These are phyloP conservation scores for Vulpes lagopus DNA, from an alignment of 2,113 vertebrate species.

Conservation along the genomic window DNA sequence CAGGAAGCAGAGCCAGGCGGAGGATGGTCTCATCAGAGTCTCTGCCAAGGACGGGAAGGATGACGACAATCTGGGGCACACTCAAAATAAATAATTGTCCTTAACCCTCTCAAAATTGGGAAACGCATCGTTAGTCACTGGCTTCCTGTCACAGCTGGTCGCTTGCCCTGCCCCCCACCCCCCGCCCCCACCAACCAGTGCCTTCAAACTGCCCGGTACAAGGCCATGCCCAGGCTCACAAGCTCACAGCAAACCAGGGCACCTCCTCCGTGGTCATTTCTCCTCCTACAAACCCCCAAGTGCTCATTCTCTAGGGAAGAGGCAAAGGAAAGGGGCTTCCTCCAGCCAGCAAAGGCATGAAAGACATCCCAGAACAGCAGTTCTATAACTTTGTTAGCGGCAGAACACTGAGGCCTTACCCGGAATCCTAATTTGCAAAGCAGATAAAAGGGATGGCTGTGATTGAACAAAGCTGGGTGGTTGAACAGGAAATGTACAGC, in stretches of 20 bases:
- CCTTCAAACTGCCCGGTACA: accelerated
- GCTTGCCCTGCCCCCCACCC: background rate
- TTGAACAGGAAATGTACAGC: background rate
- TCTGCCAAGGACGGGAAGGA: conserved; percentile 53
- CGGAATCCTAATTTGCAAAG: background rate
- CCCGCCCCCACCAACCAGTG: background rate
- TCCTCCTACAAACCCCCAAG: background rate
- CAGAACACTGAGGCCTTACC: background rate
- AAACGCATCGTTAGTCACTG: background rate
- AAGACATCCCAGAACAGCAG: background rate
- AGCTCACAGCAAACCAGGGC: background rate
- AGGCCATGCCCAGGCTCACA: background rate
- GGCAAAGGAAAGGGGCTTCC: background rate
- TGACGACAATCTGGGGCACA: conserved; percentile 56
- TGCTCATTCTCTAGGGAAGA: accelerated
- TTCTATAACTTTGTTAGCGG: background rate
- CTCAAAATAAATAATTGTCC: conserved; percentile 49
- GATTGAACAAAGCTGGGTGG: background rate
- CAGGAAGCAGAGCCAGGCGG: background rate
- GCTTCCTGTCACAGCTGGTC: conserved; percentile 18
- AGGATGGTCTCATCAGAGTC: background rate
- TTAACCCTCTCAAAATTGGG: conserved; percentile 25
- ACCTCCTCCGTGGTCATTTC: background rate
- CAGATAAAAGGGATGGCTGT: background rate
- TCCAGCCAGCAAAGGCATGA: background rate